phyloP scores from a whole-genome alignment of 2,797 vertebrate species.

The Rhabdophis nuchalis region DNA sequence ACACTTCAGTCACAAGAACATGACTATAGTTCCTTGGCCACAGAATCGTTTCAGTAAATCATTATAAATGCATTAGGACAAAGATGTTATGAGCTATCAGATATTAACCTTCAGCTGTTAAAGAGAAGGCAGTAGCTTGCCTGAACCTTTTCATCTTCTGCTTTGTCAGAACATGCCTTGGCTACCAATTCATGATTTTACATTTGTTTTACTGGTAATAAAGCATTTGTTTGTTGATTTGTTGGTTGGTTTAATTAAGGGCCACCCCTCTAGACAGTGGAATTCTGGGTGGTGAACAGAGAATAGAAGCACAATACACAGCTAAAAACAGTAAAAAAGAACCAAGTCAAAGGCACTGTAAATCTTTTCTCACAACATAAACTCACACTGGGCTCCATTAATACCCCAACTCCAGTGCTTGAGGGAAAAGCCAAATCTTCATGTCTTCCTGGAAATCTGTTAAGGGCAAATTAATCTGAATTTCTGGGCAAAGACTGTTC shows the following conservation, averaged over 20 bases:
- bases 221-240: not conserved
- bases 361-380: not conserved
- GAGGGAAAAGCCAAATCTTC: not conserved
- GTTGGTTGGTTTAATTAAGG: not conserved
- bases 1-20: constrained; percentile 76
- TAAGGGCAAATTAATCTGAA: not conserved
- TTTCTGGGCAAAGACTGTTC: not conserved
- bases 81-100: constrained; percentile 75
- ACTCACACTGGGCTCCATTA: not conserved
- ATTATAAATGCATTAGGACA: constrained; percentile 82
- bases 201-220: not conserved
- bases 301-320: not conserved
- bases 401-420: not conserved
- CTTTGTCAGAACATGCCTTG: constrained; percentile 61
- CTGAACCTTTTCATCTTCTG: constrained; percentile 62
- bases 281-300: not conserved
- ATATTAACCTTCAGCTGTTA: constrained; percentile 74
- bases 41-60: constrained; percentile 77
- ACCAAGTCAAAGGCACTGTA: not conserved
- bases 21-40: constrained; percentile 69
- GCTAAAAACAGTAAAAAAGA: not conserved
- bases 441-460: not conserved
- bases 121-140: constrained; percentile 70
- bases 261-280: not conserved
- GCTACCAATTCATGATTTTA: constrained; percentile 52